Base-by-base conservation (phyloP, 1,140 invertebrate species). In the Leptopilina clavipes region DNA sequence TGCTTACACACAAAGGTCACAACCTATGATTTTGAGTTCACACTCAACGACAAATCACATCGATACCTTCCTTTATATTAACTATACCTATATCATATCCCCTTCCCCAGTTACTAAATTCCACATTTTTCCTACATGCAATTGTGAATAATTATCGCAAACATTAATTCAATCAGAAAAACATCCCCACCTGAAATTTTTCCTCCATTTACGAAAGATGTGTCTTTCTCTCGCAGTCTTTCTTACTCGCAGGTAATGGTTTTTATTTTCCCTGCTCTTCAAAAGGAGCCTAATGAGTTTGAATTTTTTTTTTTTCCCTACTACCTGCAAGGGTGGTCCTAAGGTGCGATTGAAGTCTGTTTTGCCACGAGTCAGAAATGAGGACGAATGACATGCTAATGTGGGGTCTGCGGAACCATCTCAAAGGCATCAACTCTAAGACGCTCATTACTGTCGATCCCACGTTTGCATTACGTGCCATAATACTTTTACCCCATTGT, bases 1-100 rank as follows among this genome's bases (percentile, higher is more conserved):
- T 65, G 59, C 59, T 65, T 65, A 19, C 11, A 65, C 59, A 65
- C 25, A 65, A 31, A 31, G 59, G 59, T 65, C 59, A 65, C 12
- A 31, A 65, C 59, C 59, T 65, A 65, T 65, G 59, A 65, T 65
- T 65, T 65, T 65, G 59, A 65, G 19, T 65, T 31, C 22, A 65
- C 19, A 31, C 59, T 65, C 56, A 22, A 25, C 59, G 59, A 65
- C 59, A 65, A 65, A 65, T 65, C 59, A 65, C 14, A 31, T 22
- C 6, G 12, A 65, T 65, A 65, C 14, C 59, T 65, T 31, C 59
- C 25, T 65, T 65, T 65, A 65, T 65, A 65, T 65, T 31, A 31
- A 65, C 22, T 65, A 12, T 31, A 31, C 31, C 22, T 65, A 12
- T n/a, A 37, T 65, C 59, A n/a, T 31, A 31, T 65, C 31, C n/a